Conservation (phyloP, 2,113 vertebrate species). For the Etheostoma cragini region DNA sequence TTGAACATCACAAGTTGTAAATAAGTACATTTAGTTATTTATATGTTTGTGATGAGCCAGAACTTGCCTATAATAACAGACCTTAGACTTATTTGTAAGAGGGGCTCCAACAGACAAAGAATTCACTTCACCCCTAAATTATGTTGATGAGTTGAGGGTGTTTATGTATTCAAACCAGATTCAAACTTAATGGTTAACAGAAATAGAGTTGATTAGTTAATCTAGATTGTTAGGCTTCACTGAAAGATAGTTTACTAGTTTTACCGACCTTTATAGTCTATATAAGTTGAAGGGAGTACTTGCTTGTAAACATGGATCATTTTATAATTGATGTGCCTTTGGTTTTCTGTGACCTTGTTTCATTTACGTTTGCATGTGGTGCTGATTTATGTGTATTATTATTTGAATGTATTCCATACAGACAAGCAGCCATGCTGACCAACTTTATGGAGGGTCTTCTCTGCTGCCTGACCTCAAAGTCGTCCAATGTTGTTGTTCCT, state of each 20-base stretch:
- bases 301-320: neutral
- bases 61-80: neutral
- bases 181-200: neutral
- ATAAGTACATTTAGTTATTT: neutral
- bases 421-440: constrained; percentile 88
- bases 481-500: constrained; percentile 87
- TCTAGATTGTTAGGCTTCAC: neutral
- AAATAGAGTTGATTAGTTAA: neutral
- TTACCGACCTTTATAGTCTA: neutral
- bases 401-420: constrained; percentile 25
- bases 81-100: neutral
- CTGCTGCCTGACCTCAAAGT: constrained; percentile 91
- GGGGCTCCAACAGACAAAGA: neutral
- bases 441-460: constrained; percentile 89
- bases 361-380: constrained; percentile 3
- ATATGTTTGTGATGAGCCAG: neutral
- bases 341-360: neutral
- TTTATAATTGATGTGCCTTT: neutral
- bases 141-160: neutral
- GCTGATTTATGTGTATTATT: constrained; percentile 10
- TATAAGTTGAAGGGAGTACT: neutral
- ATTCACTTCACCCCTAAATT: neutral
- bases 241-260: neutral
- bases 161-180: neutral
- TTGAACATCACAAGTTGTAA: neutral